A percentile compares a stretch with the other conserved stretches of the same genome.
Evolutionary conservation across 1,140 invertebrate species (phyloP).

Genomic region (Calephelis nemesis): DNA sequence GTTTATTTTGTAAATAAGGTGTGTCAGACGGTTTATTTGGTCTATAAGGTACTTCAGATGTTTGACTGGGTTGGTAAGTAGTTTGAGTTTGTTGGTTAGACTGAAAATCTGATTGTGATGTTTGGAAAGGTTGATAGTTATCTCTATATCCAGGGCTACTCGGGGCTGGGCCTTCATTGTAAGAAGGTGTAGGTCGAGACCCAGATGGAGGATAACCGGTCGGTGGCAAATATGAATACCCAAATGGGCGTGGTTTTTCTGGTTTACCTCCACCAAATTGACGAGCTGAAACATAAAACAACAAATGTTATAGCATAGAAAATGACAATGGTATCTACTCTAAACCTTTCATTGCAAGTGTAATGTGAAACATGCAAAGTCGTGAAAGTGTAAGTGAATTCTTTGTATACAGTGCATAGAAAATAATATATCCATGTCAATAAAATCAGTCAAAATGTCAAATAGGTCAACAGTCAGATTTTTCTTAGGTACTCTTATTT

Average conservation of each 20-base stretch:
- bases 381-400: not conserved
- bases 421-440: too few relatives aligned
- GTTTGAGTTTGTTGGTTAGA: constrained; percentile 48
- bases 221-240: constrained; percentile 72
- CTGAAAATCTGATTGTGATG: constrained; percentile 39
- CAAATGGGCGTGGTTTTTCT: constrained; percentile 84
- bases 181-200: constrained; percentile 65
- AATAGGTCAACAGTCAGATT: too few relatives aligned
- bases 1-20: constrained; percentile 50
- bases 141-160: constrained; percentile 1
- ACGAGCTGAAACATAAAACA: constrained; percentile 78
- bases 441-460: too few relatives aligned
- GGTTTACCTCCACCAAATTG: constrained; percentile 82
- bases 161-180: constrained; percentile 55
- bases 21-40: constrained; percentile 47
- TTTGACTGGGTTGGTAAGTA: constrained; percentile 50
- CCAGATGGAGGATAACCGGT: constrained; percentile 72
- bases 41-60: constrained; percentile 45
- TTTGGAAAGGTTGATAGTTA: constrained; percentile 47
- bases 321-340: not conserved
- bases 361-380: constrained; percentile 7
- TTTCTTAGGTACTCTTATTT: too few relatives aligned
- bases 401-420: too few relatives aligned
- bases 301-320: not conserved
- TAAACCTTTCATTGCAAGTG: not conserved